These are phyloP conservation scores for Trilocha varians DNA, from an alignment of 2,888 invertebrate species.

Conservation along the genomic window DNA sequence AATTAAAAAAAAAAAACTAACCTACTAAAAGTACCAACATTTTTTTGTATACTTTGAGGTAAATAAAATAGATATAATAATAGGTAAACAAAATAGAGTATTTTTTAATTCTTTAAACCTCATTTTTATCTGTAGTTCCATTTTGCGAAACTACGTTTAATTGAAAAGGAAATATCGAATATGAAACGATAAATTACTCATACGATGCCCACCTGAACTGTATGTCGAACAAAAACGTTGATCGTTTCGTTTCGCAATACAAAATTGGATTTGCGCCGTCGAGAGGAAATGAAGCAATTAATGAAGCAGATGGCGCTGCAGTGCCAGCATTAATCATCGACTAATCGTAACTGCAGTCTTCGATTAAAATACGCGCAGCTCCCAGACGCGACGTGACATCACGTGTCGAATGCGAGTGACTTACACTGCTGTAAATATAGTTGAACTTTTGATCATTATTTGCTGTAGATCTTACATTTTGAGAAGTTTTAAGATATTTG, in stretches of 20 bases:
- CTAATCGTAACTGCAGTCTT: conserved; percentile 73
- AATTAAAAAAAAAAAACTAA: no score
- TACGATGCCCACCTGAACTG: conserved; percentile 55
- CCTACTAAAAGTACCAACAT: no score
- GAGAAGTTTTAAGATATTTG: no score
- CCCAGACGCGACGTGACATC: conserved; percentile 17
- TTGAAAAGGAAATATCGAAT: no score
- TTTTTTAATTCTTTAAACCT: no score
- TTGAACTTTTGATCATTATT: no score
- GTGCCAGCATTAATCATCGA: conserved; percentile 71
- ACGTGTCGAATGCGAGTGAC: conserved; percentile 21
- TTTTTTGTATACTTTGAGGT: no score
- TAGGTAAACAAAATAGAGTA: no score
- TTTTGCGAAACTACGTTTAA: no score
- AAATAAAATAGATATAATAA: conserved; percentile 8
- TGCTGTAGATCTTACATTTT: no score
- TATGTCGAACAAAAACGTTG: conserved; percentile 51
- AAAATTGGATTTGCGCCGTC: conserved; percentile 69
- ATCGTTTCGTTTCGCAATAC: conserved; percentile 62
- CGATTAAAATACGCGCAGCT: conserved; percentile 53
- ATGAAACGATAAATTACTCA: conserved; percentile 48
- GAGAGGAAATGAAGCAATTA: conserved; percentile 73
- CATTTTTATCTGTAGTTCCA: no score
- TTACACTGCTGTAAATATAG: no score
- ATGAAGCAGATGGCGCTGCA: conserved; percentile 71